phyloP scores from a whole-genome alignment of 2,797 vertebrate species.

The Hypotaenidia okinawae region DNA sequence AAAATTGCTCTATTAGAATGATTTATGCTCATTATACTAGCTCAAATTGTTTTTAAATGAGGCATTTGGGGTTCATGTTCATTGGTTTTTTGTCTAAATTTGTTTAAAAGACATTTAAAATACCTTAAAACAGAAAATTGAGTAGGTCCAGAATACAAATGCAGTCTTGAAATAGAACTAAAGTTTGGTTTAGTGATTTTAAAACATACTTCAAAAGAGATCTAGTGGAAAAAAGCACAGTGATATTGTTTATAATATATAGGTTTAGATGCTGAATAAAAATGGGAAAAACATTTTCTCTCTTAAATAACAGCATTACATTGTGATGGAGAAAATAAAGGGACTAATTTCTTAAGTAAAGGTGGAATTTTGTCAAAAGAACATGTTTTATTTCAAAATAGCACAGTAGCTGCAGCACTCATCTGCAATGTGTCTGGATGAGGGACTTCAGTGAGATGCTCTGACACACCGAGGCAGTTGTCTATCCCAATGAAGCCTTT shows the following conservation, averaged over 20 bases:
- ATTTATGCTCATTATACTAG: slow-evolving; percentile 64
- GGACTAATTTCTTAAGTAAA: not conserved
- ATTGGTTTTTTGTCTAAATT: slow-evolving; percentile 57
- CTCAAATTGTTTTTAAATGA: slow-evolving; percentile 69
- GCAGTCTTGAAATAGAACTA: not conserved
- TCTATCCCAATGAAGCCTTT: not conserved
- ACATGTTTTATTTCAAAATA: not conserved
- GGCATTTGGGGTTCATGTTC: slow-evolving; percentile 17
- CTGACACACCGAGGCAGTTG: not conserved
- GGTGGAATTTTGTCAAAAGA: not conserved
- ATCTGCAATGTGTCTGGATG: not conserved
- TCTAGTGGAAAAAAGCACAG: not conserved
- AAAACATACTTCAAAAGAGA: not conserved
- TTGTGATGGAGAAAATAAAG: not conserved
- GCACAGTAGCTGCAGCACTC: not conserved
- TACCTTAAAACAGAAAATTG: slow-evolving; percentile 41
- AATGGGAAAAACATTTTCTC: not conserved
- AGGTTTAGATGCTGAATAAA: not conserved
- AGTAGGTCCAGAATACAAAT: slow-evolving; percentile 15
- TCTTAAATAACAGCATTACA: not conserved
- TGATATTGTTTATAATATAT: not conserved
- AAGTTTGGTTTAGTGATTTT: not conserved
- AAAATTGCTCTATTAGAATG: slow-evolving; percentile 67
- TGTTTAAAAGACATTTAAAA: slow-evolving; percentile 47
- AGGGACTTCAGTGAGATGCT: not conserved